phyloP scores from a whole-genome alignment of 2,888 invertebrate genomes.

The Dicyrtomina minuta region DNA sequence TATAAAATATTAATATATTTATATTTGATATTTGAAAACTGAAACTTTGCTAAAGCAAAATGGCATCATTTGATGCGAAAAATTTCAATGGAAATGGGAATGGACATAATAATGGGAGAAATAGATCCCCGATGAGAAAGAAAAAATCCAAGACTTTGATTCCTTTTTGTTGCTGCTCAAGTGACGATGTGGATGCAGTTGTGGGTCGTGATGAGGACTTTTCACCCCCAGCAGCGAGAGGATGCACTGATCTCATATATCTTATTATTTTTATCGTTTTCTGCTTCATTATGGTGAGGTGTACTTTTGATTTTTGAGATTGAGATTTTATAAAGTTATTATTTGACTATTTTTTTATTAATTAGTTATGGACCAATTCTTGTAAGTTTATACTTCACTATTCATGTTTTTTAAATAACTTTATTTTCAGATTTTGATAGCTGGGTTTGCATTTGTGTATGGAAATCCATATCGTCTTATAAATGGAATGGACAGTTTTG shows the following conservation, averaged over 20 bases:
- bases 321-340: slow-evolving; percentile 34
- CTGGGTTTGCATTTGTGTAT: slow-evolving; percentile 82
- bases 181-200: slow-evolving; percentile 7
- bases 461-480: slow-evolving; percentile 82
- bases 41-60: no score
- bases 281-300: slow-evolving; percentile 78
- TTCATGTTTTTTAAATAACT: background rate
- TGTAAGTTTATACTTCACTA: no score
- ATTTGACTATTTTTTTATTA: background rate
- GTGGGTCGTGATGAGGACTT: slow-evolving; percentile 9
- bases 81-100: no score
- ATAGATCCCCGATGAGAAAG: no score
- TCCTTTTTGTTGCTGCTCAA: slow-evolving; percentile 16
- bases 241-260: slow-evolving; percentile 83
- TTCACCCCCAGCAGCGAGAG: slow-evolving; percentile 57
- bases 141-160: background rate
- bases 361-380: no score
- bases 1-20: no score
- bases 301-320: background rate
- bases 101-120: no score
- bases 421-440: slow-evolving; percentile 70
- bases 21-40: no score
- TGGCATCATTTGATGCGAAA: no score
- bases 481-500: slow-evolving; percentile 91
- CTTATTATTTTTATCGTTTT: slow-evolving; percentile 74